Evolutionary conservation across 1,140 invertebrate species (phyloP).

Genomic region (Drosophila quadrilineata): DNA sequence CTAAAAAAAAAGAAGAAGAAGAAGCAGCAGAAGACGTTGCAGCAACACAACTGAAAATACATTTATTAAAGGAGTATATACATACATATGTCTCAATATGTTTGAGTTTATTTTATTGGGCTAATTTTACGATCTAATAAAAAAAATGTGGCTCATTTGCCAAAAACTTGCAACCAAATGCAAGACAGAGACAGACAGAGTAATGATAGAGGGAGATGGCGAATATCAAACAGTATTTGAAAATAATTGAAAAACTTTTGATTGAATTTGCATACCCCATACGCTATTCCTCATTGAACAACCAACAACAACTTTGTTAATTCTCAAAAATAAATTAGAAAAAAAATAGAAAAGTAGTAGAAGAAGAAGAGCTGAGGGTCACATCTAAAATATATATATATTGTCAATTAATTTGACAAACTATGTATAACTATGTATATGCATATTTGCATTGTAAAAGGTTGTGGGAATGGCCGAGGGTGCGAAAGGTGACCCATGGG

Average conservation of each 20-base stretch:
- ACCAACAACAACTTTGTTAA: constrained; percentile 39
- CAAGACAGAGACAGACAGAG: not conserved
- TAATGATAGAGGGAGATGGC: not conserved
- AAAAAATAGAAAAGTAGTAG: too few species aligned
- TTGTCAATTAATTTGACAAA: constrained; percentile 29
- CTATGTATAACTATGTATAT: too few species aligned
- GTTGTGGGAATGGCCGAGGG: too few species aligned
- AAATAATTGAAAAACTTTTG: constrained; percentile 64
- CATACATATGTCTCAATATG: constrained; percentile 9
- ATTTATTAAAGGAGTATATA: constrained; percentile 16
- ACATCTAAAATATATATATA: not conserved
- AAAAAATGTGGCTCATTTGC: constrained; percentile 16
- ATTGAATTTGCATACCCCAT: constrained; percentile 39
- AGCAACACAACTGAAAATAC: constrained; percentile 13
- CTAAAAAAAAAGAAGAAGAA: too few species aligned
- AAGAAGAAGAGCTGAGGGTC: too few species aligned
- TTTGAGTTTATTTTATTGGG: constrained; percentile 13
- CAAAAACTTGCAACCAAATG: not conserved
- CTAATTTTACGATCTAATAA: constrained; percentile 48
- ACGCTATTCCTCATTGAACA: constrained; percentile 40
- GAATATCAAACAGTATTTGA: constrained; percentile 1
- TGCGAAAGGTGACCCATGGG: too few species aligned
- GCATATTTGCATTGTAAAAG: too few species aligned
- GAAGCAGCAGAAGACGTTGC: too few species aligned
- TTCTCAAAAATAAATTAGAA: too few species aligned